Evolutionary conservation across 2,113 vertebrate species (phyloP).

Genomic region (Okapia johnstoni): DNA sequence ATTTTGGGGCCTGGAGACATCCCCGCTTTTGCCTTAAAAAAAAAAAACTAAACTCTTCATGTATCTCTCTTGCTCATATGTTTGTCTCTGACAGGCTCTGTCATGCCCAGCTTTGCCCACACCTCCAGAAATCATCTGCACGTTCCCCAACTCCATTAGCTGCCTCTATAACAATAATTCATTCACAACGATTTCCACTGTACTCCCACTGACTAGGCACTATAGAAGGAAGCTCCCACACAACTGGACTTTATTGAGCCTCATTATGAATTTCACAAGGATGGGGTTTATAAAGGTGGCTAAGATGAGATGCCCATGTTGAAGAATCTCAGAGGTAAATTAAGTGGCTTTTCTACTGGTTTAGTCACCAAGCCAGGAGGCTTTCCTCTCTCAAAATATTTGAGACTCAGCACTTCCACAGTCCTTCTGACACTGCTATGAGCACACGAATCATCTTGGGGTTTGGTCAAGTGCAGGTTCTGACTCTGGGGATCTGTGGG

Average conservation of each 20-base stretch:
- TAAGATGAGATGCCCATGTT: not conserved
- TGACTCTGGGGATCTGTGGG: not conserved
- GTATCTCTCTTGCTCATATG: not conserved
- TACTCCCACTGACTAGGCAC: not conserved
- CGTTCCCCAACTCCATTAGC: not conserved
- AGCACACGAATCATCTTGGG: not conserved
- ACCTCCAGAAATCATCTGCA: not conserved
- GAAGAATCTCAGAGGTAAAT: not conserved
- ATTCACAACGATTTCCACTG: not conserved
- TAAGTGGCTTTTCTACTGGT: not conserved
- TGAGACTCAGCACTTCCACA: not conserved
- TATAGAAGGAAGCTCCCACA: not conserved
- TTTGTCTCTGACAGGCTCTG: not conserved
- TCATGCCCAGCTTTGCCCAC: not conserved
- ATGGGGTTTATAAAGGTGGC: not conserved
- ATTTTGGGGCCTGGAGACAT: no score
- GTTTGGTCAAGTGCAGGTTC: not conserved
- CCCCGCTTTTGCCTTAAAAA: not conserved
- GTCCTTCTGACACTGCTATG: not conserved
- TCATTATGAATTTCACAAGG: not conserved
- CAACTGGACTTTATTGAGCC: not conserved
- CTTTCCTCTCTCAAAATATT: not conserved
- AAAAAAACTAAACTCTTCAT: not conserved
- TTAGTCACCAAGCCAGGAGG: not conserved
- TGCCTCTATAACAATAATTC: not conserved